Evolutionary conservation across 2,113 vertebrate genomes (phyloP), one percentile per base, ranked within the genome.

Genomic region (Bambusicola thoracicus): DNA sequence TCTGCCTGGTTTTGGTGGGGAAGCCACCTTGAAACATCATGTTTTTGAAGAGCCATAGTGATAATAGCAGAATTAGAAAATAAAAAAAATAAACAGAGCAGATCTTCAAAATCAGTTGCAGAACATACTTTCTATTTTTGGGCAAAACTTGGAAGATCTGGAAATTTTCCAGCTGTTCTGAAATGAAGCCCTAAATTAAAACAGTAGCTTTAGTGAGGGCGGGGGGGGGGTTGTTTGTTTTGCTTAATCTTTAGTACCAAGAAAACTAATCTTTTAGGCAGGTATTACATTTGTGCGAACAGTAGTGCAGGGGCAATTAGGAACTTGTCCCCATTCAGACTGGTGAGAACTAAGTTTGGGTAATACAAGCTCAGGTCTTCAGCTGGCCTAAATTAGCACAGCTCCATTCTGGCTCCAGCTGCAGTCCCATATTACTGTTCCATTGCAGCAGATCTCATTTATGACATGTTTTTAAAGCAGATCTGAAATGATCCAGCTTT

Each of bases 401-500:
- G 94, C 94, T 81, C 67, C 1, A 0, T 72, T 59, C 44, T 63
- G 85, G 65, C 90, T 94, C 72, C 90, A 95, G 93, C 91, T 95
- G 82, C 61, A 86, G 94, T 88, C 93, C 83, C 76, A 88, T 59
- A 90, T 78, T 67, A 32, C 80, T 81, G 65, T 80, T 92, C 92
- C 80, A 86, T 86, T 90, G 93, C 92, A 93, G 93, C 92, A 94
- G 95, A 96, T 92, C 95, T 96, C 96, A 78, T 94, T 95, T 96
- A 95, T 96, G 90, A 95, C 90, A 96, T 96, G 96, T 96, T 96
- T 96, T 94, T 96, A 96, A 96, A 96, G 95, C 90, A 96, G 96
- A 96, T 96, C 96, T 96, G 90, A 96, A 96, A 96, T 94, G 95
- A 96, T 96, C 96, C 96, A 96, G 96, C 96, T 96, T 96, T 96